Base-by-base conservation (phyloP, 2,888 invertebrate species). In the Andrena flavipes region DNA sequence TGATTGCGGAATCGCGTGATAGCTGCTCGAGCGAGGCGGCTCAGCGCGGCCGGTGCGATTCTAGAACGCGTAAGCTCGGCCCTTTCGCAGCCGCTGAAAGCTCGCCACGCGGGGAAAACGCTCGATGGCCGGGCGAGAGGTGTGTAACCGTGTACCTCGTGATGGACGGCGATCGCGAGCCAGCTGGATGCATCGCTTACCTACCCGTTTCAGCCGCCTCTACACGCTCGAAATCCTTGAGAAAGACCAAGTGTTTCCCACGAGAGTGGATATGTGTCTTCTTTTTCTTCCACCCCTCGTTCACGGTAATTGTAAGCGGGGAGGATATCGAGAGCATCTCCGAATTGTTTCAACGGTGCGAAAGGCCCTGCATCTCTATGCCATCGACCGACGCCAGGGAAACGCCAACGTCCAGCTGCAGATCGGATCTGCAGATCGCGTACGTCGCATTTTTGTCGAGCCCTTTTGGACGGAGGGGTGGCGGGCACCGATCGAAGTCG, bases 1-100 rank as follows among this genome's bases (percentile, higher is more conserved):
- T 91, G 92, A 92, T 93, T 92, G 92, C 91, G 88, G 88, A 90
- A 92, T 93, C 93, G 93, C 93, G 92, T 92, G 92, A 90, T 67
- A 33, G n/a, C n/a, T n/a, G n/a, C 63, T 26, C 69, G 67, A 48
- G 59, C 63, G 35, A 48, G 48, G 29, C 48, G 48, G 54, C 30
- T 33, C 5, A n/a, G 30, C 13, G 49, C 42, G 13, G 20, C 23
- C 56, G 16, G 26, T 0, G 42, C 20, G 23, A 10, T 29, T 42
- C 30, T 60, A 29, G 60, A 29, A 72, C 79, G 72, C 76, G 80
- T 80, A 80, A 48, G 80, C 79, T 78, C 62, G 65, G 79, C 80
- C 80, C 73, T 80, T 80, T 80, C 79, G 80, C 80, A 80, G 80
- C 56, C 80, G 67, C 13, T 78, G 60, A 71, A 77, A 71, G 30